These are phyloP conservation scores for Noturus placidus DNA, from an alignment of 2,113 vertebrate genomes.

Conservation along the genomic window DNA sequence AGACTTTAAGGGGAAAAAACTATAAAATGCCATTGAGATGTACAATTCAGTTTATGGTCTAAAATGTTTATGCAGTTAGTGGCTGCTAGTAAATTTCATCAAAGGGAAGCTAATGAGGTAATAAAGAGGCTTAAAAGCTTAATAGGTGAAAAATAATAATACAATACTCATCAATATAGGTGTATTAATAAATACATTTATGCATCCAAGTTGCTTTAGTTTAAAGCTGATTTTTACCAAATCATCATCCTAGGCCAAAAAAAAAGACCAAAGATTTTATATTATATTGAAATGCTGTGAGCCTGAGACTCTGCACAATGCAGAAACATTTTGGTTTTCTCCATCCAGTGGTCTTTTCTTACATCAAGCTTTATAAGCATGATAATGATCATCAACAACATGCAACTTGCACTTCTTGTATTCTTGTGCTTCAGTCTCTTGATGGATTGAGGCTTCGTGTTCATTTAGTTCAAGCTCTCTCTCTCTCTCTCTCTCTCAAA, in stretches of 20 bases:
- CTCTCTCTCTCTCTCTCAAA: too few species aligned
- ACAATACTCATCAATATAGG: constrained; percentile 4
- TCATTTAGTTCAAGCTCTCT: neutral
- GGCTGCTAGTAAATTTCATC: constrained; percentile 55
- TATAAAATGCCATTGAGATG: constrained; percentile 46
- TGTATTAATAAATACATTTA: constrained; percentile 1
- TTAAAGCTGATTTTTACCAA: constrained; percentile 39
- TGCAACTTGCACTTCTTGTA: neutral
- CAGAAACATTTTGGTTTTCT: neutral
- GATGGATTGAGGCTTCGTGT: neutral
- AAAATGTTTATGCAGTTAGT: constrained; percentile 54
- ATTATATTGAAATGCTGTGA: constrained; percentile 2
- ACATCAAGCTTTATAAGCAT: constrained; percentile 8
- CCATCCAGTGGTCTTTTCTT: neutral
- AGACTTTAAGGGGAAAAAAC: constrained; percentile 41
- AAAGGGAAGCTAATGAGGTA: constrained; percentile 39
- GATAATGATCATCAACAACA: neutral
- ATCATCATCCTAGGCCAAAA: constrained; percentile 38
- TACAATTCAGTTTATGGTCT: constrained; percentile 45
- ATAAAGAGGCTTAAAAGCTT: constrained; percentile 17
- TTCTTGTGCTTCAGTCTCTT: constrained; percentile 16
- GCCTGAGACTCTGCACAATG: neutral
- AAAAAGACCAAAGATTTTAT: neutral
- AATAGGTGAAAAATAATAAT: constrained; percentile 2
- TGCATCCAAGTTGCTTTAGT: constrained; percentile 58